Evolutionary conservation across 2,113 vertebrate species (phyloP), one percentile per base, ranked within the genome.

Genomic region (Ctenodactylus gundi): DNA sequence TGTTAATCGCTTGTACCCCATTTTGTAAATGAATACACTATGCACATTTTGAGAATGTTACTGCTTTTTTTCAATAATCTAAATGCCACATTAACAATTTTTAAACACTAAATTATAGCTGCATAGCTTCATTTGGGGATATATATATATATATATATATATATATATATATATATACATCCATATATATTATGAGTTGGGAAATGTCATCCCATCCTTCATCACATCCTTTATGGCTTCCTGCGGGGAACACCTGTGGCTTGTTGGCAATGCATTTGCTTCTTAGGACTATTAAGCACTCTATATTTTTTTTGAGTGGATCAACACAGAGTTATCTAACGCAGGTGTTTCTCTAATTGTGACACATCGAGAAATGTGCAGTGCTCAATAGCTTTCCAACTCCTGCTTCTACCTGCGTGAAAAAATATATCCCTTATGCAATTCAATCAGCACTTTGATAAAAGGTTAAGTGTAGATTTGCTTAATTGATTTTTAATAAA

Each of bases 161-260:
- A n/a, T n/a, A n/a, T n/a, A n/a, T n/a, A n/a, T n/a, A n/a, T n/a
- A n/a, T n/a, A n/a, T n/a, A n/a, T n/a, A n/a, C n/a, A n/a, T n/a
- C n/a, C n/a, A n/a, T n/a, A n/a, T n/a, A 92, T 84, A 92, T 97
- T 97, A 96, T 67, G 46, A 83, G 95, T 93, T 93, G 91, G 96
- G 93, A 98, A 98, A 97, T 98, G 97, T 98, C 97, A 98, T 96
- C 93, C 93, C 91, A 97, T 98, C 94, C 97, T 98, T 97, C 96
- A 98, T 97, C 96, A 96, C 46, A 90, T 97, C 97, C 95, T 96
- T 97, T 93, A 84, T 96, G 85, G 75, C 73, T 97, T 97, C 97
- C 98, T 95, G 97, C 84, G 96, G 97, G 85, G 98, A 95, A 98
- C 98, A 98, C 98, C 98, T 98, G 98, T 98, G 97, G 97, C 97